phyloP scores from a whole-genome alignment of 2,797 vertebrate species.

The Ataeniobius toweri region DNA sequence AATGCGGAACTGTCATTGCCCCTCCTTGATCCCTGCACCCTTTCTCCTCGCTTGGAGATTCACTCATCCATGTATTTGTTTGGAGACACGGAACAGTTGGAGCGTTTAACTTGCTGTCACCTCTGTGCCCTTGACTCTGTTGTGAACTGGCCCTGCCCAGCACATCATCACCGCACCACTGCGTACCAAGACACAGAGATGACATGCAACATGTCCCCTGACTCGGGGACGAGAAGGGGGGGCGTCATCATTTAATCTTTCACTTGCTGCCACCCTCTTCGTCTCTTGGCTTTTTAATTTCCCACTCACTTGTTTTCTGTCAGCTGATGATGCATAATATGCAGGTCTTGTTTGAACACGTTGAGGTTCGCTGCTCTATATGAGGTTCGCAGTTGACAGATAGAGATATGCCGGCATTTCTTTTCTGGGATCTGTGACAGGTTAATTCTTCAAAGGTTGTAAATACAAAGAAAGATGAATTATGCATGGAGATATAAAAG shows the following conservation, averaged over 20 bases:
- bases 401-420: conserved; percentile 58
- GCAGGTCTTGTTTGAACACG: conserved; percentile 56
- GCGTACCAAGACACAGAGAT: conserved; percentile 73
- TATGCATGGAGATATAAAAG: conserved; percentile 67
- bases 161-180: conserved; percentile 77
- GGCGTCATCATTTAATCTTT: conserved; percentile 68
- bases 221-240: conserved; percentile 43
- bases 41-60: conserved; percentile 18
- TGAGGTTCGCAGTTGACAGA: conserved; percentile 62
- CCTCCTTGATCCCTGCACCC: conserved; percentile 49
- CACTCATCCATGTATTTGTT: conserved; percentile 77
- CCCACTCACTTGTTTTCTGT: conserved; percentile 72
- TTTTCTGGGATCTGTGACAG: conserved; percentile 62
- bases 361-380: conserved; percentile 44
- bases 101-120: conserved; percentile 76
- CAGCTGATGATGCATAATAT: conserved; percentile 74
- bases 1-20: conserved; percentile 38
- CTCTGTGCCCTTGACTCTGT: conserved; percentile 75
- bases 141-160: conserved; percentile 70
- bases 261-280: conserved; percentile 67
- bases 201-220: conserved; percentile 78
- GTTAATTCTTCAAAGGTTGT: conserved; percentile 72
- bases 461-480: conserved; percentile 76
- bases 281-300: conserved; percentile 74
- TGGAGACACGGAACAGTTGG: conserved; percentile 76